Evolutionary conservation across 2,797 vertebrate genomes (phyloP), one percentile per base, ranked within the genome.

Genomic region (Geotrypetes seraphini): DNA sequence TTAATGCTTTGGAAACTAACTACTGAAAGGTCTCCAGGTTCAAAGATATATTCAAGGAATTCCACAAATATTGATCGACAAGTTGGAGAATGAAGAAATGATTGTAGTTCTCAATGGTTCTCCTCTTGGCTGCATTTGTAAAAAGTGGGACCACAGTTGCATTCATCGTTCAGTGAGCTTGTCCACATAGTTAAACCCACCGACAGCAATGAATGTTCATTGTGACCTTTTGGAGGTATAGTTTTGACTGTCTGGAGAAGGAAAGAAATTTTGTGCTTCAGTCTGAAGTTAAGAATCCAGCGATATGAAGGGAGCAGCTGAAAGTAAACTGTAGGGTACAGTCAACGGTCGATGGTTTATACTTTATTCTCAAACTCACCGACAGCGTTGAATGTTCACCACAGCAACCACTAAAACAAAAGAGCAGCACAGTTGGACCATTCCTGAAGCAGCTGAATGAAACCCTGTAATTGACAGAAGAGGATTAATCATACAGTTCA

Each of bases 201-300:
- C 95, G 95, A 97, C 95, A 97, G 94, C 95, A 97, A 97, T 98
- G 94, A 98, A 97, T 97, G 94, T 97, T 96, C 88, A 96, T 93
- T 98, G 94, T 96, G 94, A 92, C 94, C 94, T 96, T 94, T 87
- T 78, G 48, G 72, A n/a, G n/a, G n/a, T n/a, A n/a, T n/a, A n/a
- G n/a, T n/a, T n/a, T n/a, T n/a, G n/a, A n/a, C n/a, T n/a, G n/a
- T n/a, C n/a, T n/a, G 31, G 52, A 38, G 25, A 22, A n/a, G n/a
- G 21, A 25, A n/a, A 26, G 33, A 40, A 42, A 53, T 51, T 42
- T 37, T 35, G 8, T 29, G n/a, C n/a, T 46, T 53, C 57, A 46
- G 33, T 73, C 66, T 60, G 66, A 57, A 26, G 30, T 47, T 47
- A 57, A 44, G 60, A 46, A 36, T 49, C 63, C 53, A 56, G 43